These are phyloP conservation scores for Drosophila greeni DNA, from an alignment of 2,888 invertebrate species.

Conservation along the genomic window DNA sequence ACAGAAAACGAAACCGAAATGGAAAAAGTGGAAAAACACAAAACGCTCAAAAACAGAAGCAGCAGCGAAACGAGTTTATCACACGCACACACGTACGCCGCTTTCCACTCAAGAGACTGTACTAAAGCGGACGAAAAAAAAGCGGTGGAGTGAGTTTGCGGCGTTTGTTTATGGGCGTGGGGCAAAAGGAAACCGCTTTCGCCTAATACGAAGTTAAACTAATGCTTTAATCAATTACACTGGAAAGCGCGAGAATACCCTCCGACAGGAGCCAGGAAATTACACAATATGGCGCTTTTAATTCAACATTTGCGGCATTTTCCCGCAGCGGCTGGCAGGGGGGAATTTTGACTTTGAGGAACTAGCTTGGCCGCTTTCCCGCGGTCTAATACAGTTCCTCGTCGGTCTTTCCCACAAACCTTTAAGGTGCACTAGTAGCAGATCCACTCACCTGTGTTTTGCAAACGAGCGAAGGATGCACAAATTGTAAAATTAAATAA, in stretches of 20 bases:
- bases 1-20: conserved; percentile 42
- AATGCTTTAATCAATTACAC: conserved; percentile 6
- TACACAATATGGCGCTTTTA: conserved; percentile 64
- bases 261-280: not conserved
- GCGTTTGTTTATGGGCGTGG: conserved; percentile 72
- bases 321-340: conserved; percentile 55
- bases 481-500: conserved; percentile 35
- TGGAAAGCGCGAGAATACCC: not conserved
- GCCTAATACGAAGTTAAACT: conserved; percentile 10
- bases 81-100: conserved; percentile 16
- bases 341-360: conserved; percentile 24
- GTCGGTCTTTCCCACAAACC: not conserved
- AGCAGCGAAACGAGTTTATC: conserved; percentile 42
- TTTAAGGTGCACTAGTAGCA: not conserved
- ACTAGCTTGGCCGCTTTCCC: conserved; percentile 6
- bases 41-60: conserved; percentile 48
- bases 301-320: conserved; percentile 65
- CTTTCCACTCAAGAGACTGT: conserved; percentile 69
- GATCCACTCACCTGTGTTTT: conserved; percentile 28
- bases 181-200: conserved; percentile 44
- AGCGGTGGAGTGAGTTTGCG: conserved; percentile 49
- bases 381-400: not conserved
- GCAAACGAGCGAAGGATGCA: conserved; percentile 25
- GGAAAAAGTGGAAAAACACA: conserved; percentile 22
- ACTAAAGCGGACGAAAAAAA: conserved; percentile 65